Evolutionary conservation across 1,140 invertebrate species (phyloP), one percentile per base, ranked within the genome.

Genomic region (Lepidurus apus): DNA sequence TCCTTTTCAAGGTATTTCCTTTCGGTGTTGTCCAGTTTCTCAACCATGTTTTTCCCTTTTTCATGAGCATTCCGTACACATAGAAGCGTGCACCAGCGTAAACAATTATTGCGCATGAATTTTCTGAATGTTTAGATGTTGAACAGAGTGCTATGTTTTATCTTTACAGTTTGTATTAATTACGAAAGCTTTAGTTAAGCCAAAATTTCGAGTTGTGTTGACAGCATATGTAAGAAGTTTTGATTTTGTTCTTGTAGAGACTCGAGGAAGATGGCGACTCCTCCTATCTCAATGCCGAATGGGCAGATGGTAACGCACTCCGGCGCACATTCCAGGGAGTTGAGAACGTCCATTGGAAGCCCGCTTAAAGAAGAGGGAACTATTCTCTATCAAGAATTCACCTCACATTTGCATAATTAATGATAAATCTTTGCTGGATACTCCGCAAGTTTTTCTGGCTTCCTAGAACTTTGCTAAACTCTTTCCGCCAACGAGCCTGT

Each of bases 251-350:
- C 44, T 75, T 75, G 43, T 73, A 79, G 78, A 43, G 78, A 79
- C 73, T 76, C 74, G 78, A 79, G 74, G 44, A 77, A 65, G 44
- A 47, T 34, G 75, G 73, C 44, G 43, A 34, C 43, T n/a, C 43
- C 74, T 79, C 42, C 74, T 11, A 43, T 53, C 34, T 43, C 45
- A 42, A 79, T 45, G 43, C 78, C 78, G 21, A 79, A 47, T 74
- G 74, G 74, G 9, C 42, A 79, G 74, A 79, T 74, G 34, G 24
- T 43, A n/a, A 74, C 42, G 11, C 42, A 45, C 78, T 76, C 34
- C 42, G 45, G 43, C 42, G 78, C 42, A 74, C 78, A 43, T 74
- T 75, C 73, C 78, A 79, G 65, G 78, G 78, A 79, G 75, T 79
- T 45, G 73, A 74, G 43, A 26, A 76, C 78, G 44, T 79, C 78